Base-by-base conservation (phyloP, 2,797 vertebrate genomes). In the Nannoperca australis region DNA sequence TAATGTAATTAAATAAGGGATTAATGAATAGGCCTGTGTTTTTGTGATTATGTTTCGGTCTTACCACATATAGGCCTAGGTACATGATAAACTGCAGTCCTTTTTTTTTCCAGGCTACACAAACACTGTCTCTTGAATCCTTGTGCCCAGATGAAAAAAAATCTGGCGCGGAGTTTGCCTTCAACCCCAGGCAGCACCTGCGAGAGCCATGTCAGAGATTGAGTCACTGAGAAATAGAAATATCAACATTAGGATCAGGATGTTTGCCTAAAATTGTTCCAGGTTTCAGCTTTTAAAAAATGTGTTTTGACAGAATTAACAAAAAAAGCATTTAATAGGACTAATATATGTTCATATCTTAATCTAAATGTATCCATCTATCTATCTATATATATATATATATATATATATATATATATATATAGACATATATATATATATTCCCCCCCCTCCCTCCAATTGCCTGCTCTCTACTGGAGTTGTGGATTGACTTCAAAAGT, bases 401-500 rank as follows among this genome's bases (percentile, higher is more conserved):
- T 82, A 62, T 61, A 22, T 82, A 60, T 51, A 32, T 84, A 70
- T 59, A 12, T 67, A 55, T 65, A 13, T 65, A 70, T 40, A 2
- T 76, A 70, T 64, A 20, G 78, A 72, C 14, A 18, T 74, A 51
- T 58, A 22, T 78, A 74, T 61, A 7, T 66, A 74, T 10, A 12
- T 36, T 1, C 55, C 42, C 24, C 6, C 69, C 44, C 45, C 11
- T n/a, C 73, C 24, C 36, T 59, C 81, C 92, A 90, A 90, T 91
- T 89, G 86, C 74, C 63, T 85, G 81, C 90, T 85, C 89, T 92
- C 86, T 90, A 84, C 74, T 90, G 88, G 89, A 92, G 88, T 90
- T 86, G 86, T 69, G 81, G 89, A 95, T 91, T 93, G 92, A 93
- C 93, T 94, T 91, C 82, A 91, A 92, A 90, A 91, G 89, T 93